Evolutionary conservation across 37 sponge, comb jelly and placozoan species (phyloP).

Genomic region (Dysidea cf. avara): DNA sequence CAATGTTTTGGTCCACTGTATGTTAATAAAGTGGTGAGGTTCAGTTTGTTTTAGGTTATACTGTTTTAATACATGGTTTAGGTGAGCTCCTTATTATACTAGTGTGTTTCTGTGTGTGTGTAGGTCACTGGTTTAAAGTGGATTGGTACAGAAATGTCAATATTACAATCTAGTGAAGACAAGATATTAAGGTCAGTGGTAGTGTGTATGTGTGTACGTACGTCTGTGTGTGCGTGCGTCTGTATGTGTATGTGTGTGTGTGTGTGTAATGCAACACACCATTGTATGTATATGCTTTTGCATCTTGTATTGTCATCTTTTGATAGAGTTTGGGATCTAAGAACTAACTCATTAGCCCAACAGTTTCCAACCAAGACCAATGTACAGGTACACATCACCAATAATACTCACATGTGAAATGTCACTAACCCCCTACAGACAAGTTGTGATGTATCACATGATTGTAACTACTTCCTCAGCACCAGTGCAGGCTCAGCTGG

Average conservation of each 20-base stretch:
- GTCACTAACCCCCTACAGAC: conserved; percentile 5
- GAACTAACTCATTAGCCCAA: conserved; percentile 36
- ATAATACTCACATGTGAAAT: no score
- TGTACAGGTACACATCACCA: conserved; percentile 52
- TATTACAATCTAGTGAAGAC: conserved; percentile 74
- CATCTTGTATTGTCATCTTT: no score
- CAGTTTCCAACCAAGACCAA: conserved; percentile 31
- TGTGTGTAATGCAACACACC: no score
- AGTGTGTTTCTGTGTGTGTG: not conserved
- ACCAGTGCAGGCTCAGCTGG: conserved; percentile 14
- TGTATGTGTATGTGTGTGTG: no score
- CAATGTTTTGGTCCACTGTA: no score
- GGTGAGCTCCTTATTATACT: no score
- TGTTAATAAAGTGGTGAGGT: no score
- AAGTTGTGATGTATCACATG: conserved; percentile 41
- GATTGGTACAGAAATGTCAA: conserved; percentile 44
- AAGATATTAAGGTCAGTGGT: conserved; percentile 52
- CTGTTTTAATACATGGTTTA: no score
- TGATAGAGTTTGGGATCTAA: conserved; percentile 74
- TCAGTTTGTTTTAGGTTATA: no score
- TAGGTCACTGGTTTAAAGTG: conserved; percentile 59
- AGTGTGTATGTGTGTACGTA: no score
- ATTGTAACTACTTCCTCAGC: conserved; percentile 18
- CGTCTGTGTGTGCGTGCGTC: no score
- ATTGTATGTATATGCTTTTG: no score